Evolutionary conservation across 2,888 invertebrate species (phyloP).

Genomic region (Hypolimnas misippus): DNA sequence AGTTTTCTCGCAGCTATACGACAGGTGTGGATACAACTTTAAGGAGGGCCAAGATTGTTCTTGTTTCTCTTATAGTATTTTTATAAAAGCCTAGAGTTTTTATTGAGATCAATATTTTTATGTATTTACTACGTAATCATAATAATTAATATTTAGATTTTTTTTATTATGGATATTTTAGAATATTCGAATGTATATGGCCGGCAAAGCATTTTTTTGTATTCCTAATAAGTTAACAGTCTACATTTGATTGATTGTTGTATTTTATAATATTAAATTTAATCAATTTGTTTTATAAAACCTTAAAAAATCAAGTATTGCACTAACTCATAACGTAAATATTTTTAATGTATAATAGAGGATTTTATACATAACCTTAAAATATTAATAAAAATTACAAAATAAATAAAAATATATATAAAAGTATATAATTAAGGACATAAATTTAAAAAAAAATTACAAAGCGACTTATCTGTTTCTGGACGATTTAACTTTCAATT

Average conservation of each 20-base stretch:
- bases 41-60: background rate
- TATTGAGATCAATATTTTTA: background rate
- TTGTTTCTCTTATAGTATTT: background rate
- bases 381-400: background rate
- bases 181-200: background rate
- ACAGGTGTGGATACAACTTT: background rate
- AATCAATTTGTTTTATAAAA: too few relatives aligned
- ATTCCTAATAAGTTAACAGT: background rate
- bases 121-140: background rate
- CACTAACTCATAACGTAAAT: background rate
- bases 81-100: background rate
- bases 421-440: background rate
- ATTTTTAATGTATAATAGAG: background rate
- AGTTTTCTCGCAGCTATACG: background rate
- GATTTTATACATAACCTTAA: background rate
- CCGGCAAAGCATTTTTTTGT: background rate
- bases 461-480: constrained; percentile 6
- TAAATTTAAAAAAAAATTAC: background rate
- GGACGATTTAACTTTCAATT: constrained; percentile 21
- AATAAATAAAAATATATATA: background rate
- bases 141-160: background rate
- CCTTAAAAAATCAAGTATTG: too few relatives aligned
- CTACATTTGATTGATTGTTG: background rate
- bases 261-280: background rate
- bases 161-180: background rate